A percentile compares a stretch with the other conserved stretches of the same genome.
These are phyloP conservation scores for Camelus dromedarius DNA, from an alignment of 2,113 vertebrate genomes.

Conservation along the genomic window DNA sequence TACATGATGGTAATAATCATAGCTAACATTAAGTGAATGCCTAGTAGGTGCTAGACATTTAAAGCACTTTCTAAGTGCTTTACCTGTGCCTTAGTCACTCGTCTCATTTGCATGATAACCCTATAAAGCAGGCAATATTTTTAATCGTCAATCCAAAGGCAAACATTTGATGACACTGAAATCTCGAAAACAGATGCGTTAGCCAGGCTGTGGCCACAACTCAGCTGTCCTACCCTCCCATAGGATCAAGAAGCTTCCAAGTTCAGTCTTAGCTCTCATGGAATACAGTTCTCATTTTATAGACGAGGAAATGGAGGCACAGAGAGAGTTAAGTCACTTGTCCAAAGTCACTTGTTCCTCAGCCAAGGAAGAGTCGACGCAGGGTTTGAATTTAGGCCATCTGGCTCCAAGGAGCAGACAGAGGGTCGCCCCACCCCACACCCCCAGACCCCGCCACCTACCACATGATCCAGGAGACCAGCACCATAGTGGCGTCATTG, in stretches of 20 bases:
- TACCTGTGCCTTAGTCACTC: neutral
- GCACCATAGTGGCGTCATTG: constrained; percentile 96
- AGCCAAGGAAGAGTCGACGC: neutral
- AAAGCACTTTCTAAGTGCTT: neutral
- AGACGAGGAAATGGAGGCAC: neutral
- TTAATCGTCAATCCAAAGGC: neutral
- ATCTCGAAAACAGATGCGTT: neutral
- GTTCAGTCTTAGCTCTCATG: neutral
- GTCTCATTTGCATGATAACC: neutral
- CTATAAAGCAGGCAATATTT: neutral
- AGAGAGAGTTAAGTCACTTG: neutral
- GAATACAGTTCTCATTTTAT: neutral
- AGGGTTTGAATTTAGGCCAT: neutral
- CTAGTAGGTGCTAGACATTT: neutral
- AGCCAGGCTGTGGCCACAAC: neutral
- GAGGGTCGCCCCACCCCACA: rapidly evolving
- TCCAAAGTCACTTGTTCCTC: constrained; percentile 10
- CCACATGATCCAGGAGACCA: constrained; percentile 98
- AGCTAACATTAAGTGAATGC: neutral
- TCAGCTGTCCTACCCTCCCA: neutral
- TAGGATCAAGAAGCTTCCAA: neutral
- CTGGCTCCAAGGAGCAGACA: neutral
- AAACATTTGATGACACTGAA: neutral
- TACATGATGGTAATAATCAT: neutral
- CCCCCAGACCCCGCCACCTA: constrained; percentile 75